Evolutionary conservation across 2,888 invertebrate genomes (phyloP).

Genomic region (Morinoia aosen): DNA sequence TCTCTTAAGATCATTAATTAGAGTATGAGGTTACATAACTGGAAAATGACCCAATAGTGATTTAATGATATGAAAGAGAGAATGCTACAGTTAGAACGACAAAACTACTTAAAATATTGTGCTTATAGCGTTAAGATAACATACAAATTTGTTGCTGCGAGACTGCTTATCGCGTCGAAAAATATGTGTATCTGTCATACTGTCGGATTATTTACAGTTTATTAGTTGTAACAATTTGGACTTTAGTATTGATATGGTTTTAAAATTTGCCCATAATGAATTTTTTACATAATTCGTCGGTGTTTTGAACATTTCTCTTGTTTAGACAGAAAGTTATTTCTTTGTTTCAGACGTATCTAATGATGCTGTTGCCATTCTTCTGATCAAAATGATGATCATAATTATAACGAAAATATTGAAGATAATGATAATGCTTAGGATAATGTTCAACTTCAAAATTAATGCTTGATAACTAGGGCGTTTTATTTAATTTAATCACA

Average conservation of each 20-base stretch:
- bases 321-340: not conserved
- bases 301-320: not conserved
- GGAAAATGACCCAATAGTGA: not conserved
- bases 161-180: not conserved
- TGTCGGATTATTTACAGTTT: not conserved
- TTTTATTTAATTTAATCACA: not conserved
- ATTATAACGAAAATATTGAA: no score
- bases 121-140: not conserved
- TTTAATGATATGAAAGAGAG: not conserved
- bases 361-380: no score
- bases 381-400: no score
- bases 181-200: not conserved
- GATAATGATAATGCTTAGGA: no score
- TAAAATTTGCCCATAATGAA: not conserved
- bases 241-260: not conserved
- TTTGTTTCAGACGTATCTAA: not conserved
- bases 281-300: not conserved
- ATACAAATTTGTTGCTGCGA: not conserved
- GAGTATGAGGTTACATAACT: no score
- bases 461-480: not conserved
- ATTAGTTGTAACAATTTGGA: not conserved
- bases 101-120: not conserved
- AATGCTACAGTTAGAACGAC: not conserved
- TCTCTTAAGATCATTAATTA: not conserved
- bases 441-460: not conserved